Percentiles rank a stretch among this genome's conserved stretches.
phyloP scores from a whole-genome alignment of 2,797 vertebrate species.

The Hafferia zeledoni region DNA sequence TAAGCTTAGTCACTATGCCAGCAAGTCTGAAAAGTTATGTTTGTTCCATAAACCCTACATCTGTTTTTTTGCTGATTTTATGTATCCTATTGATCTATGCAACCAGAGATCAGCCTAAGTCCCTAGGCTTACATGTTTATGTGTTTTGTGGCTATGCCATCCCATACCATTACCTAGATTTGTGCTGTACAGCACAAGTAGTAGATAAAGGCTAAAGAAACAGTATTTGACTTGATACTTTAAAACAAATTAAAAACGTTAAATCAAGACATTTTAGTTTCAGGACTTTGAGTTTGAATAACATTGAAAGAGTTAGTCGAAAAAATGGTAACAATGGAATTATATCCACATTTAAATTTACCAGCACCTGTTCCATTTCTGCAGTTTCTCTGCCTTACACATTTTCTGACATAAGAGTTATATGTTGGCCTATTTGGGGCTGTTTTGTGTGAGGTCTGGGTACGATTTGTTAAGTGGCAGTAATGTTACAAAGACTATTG shows the following conservation, averaged over 20 bases:
- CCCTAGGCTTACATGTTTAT: not conserved
- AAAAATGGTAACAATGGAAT: not conserved
- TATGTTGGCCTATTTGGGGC: not conserved
- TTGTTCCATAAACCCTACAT: not conserved
- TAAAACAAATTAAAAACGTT: not conserved
- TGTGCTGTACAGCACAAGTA: not conserved
- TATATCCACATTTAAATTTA: not conserved
- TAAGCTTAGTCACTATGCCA: not conserved
- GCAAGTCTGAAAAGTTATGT: not conserved
- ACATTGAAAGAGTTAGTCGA: not conserved
- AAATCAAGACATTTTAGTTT: not conserved
- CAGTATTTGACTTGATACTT: not conserved
- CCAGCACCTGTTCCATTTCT: not conserved
- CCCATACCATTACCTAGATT: not conserved
- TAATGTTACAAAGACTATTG: constrained; percentile 38
- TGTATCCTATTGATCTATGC: not conserved
- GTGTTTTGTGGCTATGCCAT: not conserved
- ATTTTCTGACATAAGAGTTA: not conserved
- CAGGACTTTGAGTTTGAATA: not conserved
- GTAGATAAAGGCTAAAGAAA: not conserved
- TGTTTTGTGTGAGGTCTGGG: not conserved
- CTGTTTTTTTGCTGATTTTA: not conserved
- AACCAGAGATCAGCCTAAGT: not conserved
- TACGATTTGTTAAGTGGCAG: constrained; percentile 31
- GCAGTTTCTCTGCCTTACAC: not conserved